Percentiles rank a stretch among this genome's conserved stretches.
phyloP scores from a whole-genome alignment of 1,140 invertebrate genomes.

The Heterodera carotae region DNA sequence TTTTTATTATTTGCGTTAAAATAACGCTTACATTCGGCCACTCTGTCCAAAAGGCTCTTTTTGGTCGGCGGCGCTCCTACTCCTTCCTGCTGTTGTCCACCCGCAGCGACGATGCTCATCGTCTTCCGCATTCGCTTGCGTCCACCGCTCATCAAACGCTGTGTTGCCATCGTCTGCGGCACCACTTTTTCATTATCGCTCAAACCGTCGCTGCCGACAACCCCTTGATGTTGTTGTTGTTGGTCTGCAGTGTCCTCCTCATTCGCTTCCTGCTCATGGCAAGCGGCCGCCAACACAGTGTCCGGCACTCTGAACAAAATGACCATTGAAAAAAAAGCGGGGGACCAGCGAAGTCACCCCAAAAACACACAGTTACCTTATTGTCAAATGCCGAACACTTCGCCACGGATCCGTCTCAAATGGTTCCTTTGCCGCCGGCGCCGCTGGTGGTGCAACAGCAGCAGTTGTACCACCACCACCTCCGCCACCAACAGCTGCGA shows the following conservation, averaged over 20 bases:
- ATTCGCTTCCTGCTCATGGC: background rate
- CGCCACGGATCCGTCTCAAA: constrained; percentile 31
- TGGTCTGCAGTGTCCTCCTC: background rate
- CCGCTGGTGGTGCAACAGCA: background rate
- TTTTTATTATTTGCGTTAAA: no score
- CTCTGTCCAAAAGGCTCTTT: background rate
- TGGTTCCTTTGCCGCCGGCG: constrained; percentile 6
- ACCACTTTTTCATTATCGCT: background rate
- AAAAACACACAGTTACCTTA: constrained; percentile 29
- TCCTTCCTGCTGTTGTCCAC: background rate
- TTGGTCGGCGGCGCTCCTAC: background rate
- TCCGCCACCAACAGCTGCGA: constrained; percentile 3
- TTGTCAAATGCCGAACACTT: constrained; percentile 33
- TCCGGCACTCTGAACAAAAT: constrained; percentile 31
- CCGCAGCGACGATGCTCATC: no score
- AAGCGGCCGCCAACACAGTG: background rate
- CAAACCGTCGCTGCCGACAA: no score
- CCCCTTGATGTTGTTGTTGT: no score
- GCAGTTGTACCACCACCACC: no score
- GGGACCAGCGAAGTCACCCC: background rate
- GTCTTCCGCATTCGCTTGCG: background rate
- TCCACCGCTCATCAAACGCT: background rate
- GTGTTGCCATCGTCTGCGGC: no score
- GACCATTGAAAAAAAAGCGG: no score
- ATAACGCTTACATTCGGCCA: background rate